phyloP scores from a whole-genome alignment of 1,140 invertebrate genomes.

The Teleogryllus occipitalis region DNA sequence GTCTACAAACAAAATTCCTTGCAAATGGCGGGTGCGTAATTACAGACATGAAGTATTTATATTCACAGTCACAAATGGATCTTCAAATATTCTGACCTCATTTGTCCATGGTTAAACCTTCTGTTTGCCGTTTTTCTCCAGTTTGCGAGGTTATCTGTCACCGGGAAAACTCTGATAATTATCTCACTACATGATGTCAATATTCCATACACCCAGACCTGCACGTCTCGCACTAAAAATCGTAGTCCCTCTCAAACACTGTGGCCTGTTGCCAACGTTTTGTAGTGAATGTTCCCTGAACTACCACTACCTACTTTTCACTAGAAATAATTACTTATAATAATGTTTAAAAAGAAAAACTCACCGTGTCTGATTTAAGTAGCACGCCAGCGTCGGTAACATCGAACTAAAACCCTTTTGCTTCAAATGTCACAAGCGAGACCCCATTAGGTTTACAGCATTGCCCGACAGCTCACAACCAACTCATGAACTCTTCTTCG shows the following conservation, averaged over 20 bases:
- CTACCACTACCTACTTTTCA: not conserved
- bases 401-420: too few species aligned
- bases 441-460: not conserved
- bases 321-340: not conserved
- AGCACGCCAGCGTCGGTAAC: too few species aligned
- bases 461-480: not conserved
- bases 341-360: not conserved
- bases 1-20: conserved; percentile 18
- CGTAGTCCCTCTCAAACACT: conserved; percentile 22
- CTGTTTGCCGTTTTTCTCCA: not conserved
- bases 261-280: conserved; percentile 11
- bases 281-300: conserved; percentile 11
- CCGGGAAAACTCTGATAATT: not conserved
- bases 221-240: conserved; percentile 14
- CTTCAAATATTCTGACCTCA: not conserved
- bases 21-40: conserved; percentile 23
- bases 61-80: not conserved
- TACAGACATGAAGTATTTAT: not conserved
- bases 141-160: not conserved
- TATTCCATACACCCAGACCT: not conserved
- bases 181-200: conserved; percentile 10
- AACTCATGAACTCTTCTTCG: too few species aligned
- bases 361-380: too few species aligned
- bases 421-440: not conserved
- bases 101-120: not conserved